phyloP scores from a whole-genome alignment of 1,140 invertebrate species.

The Ips typographus region DNA sequence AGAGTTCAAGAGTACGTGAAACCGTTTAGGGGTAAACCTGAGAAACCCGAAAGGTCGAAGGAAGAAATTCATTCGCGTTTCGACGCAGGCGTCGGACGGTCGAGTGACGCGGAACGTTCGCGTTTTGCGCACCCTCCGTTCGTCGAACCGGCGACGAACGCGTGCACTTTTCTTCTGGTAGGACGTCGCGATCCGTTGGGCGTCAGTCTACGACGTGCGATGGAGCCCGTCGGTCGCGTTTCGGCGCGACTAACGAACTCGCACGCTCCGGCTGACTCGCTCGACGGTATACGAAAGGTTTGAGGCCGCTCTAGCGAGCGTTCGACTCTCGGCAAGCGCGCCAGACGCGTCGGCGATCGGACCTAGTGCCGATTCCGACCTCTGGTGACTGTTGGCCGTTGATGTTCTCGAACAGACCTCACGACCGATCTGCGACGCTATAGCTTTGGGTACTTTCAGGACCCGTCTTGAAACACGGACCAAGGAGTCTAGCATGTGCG shows the following conservation, averaged over 20 bases:
- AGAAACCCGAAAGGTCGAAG: constrained; percentile 25
- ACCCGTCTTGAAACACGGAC: constrained; percentile 92
- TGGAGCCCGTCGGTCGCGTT: constrained; percentile 42
- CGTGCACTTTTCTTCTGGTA: constrained; percentile 56
- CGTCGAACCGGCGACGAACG: constrained; percentile 20
- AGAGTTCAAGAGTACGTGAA: constrained; percentile 86
- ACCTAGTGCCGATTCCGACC: constrained; percentile 38
- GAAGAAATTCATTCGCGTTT: constrained; percentile 23
- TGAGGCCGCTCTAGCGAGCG: constrained; percentile 33
- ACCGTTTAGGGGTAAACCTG: constrained; percentile 69
- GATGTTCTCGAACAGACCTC: constrained; percentile 50
- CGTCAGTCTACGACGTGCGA: constrained; percentile 48
- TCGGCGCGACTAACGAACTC: constrained; percentile 15
- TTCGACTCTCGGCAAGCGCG: constrained; percentile 45
- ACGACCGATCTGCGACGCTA: constrained; percentile 57
- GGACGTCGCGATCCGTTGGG: constrained; percentile 57
- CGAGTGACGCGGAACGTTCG: constrained; percentile 8
- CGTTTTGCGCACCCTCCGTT: constrained; percentile 40
- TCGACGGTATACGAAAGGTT: constrained; percentile 24
- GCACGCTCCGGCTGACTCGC: constrained; percentile 17
- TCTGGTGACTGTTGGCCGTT: constrained; percentile 46
- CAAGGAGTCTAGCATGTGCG: constrained; percentile 86
- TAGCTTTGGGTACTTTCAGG: constrained; percentile 66
- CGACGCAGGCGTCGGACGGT: constrained; percentile 22
- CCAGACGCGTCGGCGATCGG: constrained; percentile 31